Evolutionary conservation across 2,888 invertebrate genomes (phyloP), one percentile per base, ranked within the genome.

Genomic region (Ophion costatus): DNA sequence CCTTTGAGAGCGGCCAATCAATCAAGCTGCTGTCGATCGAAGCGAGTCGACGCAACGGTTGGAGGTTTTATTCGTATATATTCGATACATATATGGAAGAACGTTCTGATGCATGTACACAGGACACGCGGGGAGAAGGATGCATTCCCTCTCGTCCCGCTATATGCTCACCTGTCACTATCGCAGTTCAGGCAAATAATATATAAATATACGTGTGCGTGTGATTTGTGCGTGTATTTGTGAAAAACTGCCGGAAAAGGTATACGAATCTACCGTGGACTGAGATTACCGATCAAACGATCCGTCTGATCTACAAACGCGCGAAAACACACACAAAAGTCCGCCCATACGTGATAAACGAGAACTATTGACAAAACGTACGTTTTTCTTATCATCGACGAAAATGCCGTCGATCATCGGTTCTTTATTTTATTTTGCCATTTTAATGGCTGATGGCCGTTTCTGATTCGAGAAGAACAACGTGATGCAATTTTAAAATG

Each of bases 1-100:
- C 78, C 89, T 91, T 91, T 91, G 90, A 90, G 86, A 80, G 67
- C 82, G 82, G 76, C 88, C 87, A 85, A 91, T 91, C 91, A 89
- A 90, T 91, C 91, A 91, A 87, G 82, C 79, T 85, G 87, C 89
- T 91, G 91, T 91, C 91, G 88, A 73, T 82, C 67, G 70, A 78
- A 59, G 69, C 82, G 80, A 64, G 77, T 59, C 67, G 67, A 80
- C 57, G 75, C 83, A 70, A 87, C 80, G 57, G 70, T 74, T 78
- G 80, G 77, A 80, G 74, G 84, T 82, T 66, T 51, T 70, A 33
- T 70, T 42, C 57, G 20, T 66, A 64, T 51, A 56, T 20, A n/a
- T 63, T 3, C 24, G 42, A 24, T 51, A 70, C 61, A 76, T 51
- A 20, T 14, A 29, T 20, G 63, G 73, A 24, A 66, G 29, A 67